Evolutionary conservation across 2,888 invertebrate species (phyloP), one percentile per base, ranked within the genome.

Genomic region (Drosophila testacea): DNA sequence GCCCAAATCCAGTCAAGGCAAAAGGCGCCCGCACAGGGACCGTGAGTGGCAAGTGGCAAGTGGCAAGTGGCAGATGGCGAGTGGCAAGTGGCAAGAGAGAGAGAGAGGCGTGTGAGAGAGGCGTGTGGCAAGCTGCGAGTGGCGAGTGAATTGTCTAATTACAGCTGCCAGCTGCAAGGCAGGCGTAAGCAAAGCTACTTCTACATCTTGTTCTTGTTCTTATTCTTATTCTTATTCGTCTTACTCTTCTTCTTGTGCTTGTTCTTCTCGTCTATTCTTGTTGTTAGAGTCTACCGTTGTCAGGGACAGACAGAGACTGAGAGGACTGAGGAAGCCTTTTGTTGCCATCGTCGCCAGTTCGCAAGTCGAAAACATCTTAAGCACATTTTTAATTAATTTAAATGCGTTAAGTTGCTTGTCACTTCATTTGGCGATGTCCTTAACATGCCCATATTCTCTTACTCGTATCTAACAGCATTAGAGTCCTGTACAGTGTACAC

Each of bases 371-470:
- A 88, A 84, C 84, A 84, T 84, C 84, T 84, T 88, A 86, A 84
- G 84, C 88, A 84, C 84, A 84, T 84, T 84, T 84, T 84, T 84
- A 84, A 84, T 84, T 84, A 84, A 84, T 84, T 84, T 84, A 84
- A 84, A 84, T 88, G 84, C 84, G 87, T 83, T 84, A 84, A 88
- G 87, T 88, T 84, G 86, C 87, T 83, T 84, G 84, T 88, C 84
- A 84, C 88, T 84, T 84, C 81, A 84, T 88, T 88, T 84, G 81
- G 83, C 71, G 72, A 74, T 72, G 77, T 80, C 83, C 88, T 72
- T 64, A 69, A 78, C 78, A 70, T 44, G 63, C 63, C 67, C 67
- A 72, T 32, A 52, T 16, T 59, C 54, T 28, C 34, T 6, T 51
- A 42, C 36, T 16, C 16, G 16, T 16, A 22, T 22, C 44, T 44